phyloP scores from a whole-genome alignment of 2,888 invertebrate species.

The Apotomis turbidana region DNA sequence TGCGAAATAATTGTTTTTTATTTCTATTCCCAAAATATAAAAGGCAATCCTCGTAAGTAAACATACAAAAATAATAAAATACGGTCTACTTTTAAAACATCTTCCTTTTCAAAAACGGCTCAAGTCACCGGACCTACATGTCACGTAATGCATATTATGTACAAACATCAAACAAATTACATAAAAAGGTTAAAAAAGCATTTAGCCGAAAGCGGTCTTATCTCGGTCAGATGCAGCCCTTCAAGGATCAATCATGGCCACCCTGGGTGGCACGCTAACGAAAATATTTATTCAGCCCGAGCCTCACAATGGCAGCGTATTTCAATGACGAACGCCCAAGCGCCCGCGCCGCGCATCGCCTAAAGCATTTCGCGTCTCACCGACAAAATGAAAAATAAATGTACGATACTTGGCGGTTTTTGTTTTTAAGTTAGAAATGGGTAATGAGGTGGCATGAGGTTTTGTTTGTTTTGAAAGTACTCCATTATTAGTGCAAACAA shows the following conservation, averaged over 20 bases:
- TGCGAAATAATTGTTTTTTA: no score
- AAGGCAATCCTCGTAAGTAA: no score
- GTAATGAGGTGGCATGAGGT: background rate
- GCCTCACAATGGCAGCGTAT: slow-evolving; percentile 78
- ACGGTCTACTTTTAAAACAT: no score
- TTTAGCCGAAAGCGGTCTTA: slow-evolving; percentile 46
- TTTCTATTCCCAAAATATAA: no score
- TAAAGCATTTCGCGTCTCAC: slow-evolving; percentile 49
- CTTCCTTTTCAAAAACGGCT: no score
- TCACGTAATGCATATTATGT: no score
- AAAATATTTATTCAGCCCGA: slow-evolving; percentile 79
- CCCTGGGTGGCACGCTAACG: slow-evolving; percentile 76
- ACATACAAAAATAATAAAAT: no score
- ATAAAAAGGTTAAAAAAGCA: background rate
- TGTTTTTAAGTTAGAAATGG: slow-evolving; percentile 1
- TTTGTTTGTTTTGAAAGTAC: background rate
- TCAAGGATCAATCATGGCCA: slow-evolving; percentile 79
- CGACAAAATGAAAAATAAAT: slow-evolving; percentile 19
- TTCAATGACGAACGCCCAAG: slow-evolving; percentile 67
- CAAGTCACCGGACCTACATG: no score
- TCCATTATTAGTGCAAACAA: background rate
- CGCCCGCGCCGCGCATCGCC: slow-evolving; percentile 48
- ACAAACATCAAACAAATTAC: no score
- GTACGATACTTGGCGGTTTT: slow-evolving; percentile 4
- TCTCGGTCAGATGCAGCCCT: slow-evolving; percentile 65